Conservation (phyloP, 2,113 vertebrate species). For the Ictidomys tridecemlineatus region DNA sequence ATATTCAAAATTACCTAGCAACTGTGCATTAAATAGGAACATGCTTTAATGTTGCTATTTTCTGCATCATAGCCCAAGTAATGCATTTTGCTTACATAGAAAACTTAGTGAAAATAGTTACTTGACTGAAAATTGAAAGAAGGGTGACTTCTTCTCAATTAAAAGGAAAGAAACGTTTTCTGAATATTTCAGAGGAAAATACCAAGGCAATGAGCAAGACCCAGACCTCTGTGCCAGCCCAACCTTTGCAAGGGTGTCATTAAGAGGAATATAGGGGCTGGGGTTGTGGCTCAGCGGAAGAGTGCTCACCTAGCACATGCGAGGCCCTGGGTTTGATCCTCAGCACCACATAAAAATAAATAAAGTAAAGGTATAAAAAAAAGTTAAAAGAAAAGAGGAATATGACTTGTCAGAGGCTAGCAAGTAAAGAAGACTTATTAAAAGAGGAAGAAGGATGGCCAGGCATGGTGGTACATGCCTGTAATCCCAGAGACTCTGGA, state of each 20-base stretch:
- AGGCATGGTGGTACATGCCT: neutral
- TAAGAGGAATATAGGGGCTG: neutral
- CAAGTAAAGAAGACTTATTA: neutral
- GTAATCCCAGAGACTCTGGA: neutral
- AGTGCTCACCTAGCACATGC: too few species aligned
- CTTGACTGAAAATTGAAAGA: neutral
- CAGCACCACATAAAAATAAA: too few species aligned
- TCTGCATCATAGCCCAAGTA: neutral
- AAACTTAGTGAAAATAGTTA: conserved; percentile 42
- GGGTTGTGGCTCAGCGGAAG: too few species aligned
- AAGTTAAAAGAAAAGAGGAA: neutral
- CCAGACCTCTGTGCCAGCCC: neutral
- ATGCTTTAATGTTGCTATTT: neutral
- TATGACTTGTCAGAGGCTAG: neutral
- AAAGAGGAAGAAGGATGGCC: neutral
- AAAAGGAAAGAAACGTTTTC: neutral
- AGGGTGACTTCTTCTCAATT: neutral
- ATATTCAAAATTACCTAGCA: neutral
- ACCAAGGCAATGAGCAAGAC: neutral
- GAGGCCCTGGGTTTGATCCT: too few species aligned
- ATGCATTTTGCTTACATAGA: neutral
- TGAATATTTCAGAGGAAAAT: conserved; percentile 3
- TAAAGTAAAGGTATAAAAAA: too few species aligned
- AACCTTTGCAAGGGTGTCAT: neutral
- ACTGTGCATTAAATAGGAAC: neutral